Percentiles rank a stretch among this genome's conserved stretches.
Evolutionary conservation across 1,140 invertebrate species (phyloP).

Genomic region (Sycophila sp.): DNA sequence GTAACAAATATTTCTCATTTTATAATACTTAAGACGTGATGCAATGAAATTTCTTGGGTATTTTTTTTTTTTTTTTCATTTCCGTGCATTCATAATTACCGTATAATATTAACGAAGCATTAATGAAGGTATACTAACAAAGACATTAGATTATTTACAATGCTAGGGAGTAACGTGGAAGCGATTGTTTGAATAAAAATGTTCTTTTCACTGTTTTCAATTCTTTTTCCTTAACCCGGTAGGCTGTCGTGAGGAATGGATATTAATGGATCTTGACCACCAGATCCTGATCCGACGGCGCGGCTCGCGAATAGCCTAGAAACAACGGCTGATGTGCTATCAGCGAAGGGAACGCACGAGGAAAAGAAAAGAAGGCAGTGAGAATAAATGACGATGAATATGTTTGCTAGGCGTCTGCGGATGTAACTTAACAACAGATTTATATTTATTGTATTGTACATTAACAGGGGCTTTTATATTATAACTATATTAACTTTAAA

Average conservation of each 20-base stretch:
- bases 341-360: background rate
- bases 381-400: slow-evolving; percentile 12
- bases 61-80: no score
- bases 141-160: no score
- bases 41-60: background rate
- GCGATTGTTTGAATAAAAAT: background rate
- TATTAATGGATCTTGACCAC: slow-evolving; percentile 50
- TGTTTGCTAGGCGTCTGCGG: no score
- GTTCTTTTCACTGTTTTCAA: background rate
- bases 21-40: background rate
- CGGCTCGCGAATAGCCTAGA: background rate
- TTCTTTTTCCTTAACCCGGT: background rate
- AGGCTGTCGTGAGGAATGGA: slow-evolving; percentile 45
- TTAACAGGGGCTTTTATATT: no score
- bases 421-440: no score
- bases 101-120: no score
- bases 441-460: no score
- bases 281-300: background rate
- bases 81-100: no score
- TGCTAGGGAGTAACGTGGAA: no score
- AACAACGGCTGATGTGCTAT: background rate
- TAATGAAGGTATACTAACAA: no score
- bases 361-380: background rate
- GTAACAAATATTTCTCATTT: background rate
- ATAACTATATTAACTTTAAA: no score